Evolutionary conservation across 2,797 vertebrate genomes (phyloP).

Genomic region (Myotis myotis): DNA sequence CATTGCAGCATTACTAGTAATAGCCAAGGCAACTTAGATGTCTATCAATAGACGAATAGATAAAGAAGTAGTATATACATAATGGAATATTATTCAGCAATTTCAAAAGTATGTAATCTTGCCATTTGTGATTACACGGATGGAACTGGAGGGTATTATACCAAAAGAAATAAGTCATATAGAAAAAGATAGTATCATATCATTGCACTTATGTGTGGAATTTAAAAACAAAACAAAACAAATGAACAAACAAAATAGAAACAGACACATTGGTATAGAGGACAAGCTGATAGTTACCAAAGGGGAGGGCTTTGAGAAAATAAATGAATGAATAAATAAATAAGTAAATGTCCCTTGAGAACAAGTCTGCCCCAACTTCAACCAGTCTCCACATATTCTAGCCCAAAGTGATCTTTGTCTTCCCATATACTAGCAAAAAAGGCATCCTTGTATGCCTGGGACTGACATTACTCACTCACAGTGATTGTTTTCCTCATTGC

Average conservation of each 20-base stretch:
- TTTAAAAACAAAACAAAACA: background rate
- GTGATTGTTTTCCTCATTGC: background rate
- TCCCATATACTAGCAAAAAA: background rate
- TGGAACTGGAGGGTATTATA: background rate
- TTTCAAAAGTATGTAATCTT: background rate
- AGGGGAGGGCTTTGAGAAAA: background rate
- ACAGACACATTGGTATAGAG: background rate
- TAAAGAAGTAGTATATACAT: background rate
- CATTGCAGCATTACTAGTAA: background rate
- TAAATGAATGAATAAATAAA: background rate
- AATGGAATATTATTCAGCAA: background rate
- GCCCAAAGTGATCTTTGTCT: background rate
- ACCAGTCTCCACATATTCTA: background rate
- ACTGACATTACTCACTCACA: background rate
- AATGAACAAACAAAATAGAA: background rate
- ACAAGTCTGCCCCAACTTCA: background rate
- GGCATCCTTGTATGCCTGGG: background rate
- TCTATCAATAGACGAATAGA: background rate
- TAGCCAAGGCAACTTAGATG: background rate
- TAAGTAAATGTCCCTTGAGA: background rate
- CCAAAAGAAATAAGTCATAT: background rate
- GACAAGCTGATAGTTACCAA: background rate
- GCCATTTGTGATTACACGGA: background rate
- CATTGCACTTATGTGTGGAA: too few relatives aligned
- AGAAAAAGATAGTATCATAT: background rate